phyloP scores from a whole-genome alignment of 2,888 invertebrate genomes.

The Netelia melanura region DNA sequence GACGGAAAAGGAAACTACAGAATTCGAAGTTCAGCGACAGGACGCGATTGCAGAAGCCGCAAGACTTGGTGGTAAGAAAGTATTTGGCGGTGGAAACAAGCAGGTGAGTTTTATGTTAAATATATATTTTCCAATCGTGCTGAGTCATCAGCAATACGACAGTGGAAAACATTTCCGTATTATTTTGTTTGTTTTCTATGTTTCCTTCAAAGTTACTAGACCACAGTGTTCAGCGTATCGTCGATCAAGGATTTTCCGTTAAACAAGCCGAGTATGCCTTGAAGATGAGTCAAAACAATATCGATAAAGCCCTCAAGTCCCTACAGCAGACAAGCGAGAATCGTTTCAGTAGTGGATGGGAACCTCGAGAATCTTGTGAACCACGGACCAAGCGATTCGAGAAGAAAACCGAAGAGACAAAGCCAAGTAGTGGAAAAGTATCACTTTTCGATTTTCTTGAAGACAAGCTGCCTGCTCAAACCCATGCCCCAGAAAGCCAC shows the following conservation, averaged over 20 bases:
- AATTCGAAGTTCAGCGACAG: slow-evolving; percentile 95
- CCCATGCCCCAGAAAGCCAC: slow-evolving; percentile 85
- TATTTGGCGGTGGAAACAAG: slow-evolving; percentile 86
- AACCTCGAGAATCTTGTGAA: slow-evolving; percentile 84
- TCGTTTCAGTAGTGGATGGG: slow-evolving; percentile 66
- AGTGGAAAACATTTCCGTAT: background rate
- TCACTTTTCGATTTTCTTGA: slow-evolving; percentile 94
- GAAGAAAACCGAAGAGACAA: slow-evolving; percentile 87
- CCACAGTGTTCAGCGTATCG: slow-evolving; percentile 91
- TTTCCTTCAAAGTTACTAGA: slow-evolving; percentile 87
- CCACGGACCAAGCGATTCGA: slow-evolving; percentile 83
- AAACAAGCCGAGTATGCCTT: slow-evolving; percentile 92
- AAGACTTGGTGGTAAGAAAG: slow-evolving; percentile 87
- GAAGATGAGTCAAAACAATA: slow-evolving; percentile 90
- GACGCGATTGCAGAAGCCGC: slow-evolving; percentile 96
- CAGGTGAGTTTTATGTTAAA: slow-evolving; percentile 76
- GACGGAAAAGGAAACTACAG: slow-evolving; percentile 89
- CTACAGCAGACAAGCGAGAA: slow-evolving; percentile 86
- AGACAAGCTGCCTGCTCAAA: slow-evolving; percentile 89
- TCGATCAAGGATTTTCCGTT: slow-evolving; percentile 92
- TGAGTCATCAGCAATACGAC: background rate
- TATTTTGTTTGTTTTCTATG: background rate
- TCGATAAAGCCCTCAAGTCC: slow-evolving; percentile 90
- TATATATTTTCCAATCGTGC: background rate
- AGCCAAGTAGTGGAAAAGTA: slow-evolving; percentile 91